phyloP scores from a whole-genome alignment of 1,140 invertebrate species.

The Octopus bimaculoides region DNA sequence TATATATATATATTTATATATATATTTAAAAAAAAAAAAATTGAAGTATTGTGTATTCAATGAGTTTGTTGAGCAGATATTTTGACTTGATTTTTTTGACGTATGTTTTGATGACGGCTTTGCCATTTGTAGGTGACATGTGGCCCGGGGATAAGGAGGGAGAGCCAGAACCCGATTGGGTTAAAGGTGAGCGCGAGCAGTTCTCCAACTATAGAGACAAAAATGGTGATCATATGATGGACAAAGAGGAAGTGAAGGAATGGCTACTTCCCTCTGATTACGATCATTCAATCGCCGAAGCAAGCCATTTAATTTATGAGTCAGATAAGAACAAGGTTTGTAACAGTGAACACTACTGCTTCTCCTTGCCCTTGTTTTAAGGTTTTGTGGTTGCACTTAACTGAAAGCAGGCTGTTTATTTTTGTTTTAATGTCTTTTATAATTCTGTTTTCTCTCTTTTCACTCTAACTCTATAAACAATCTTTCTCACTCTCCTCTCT shows the following conservation, averaged over 20 bases:
- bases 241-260: conserved; percentile 77
- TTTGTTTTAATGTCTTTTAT: no score
- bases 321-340: conserved; percentile 78
- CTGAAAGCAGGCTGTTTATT: no score
- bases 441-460: no score
- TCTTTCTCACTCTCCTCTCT: no score
- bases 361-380: no score
- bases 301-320: conserved; percentile 92
- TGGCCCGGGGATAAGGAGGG: conserved; percentile 43
- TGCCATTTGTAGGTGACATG: conserved; percentile 48
- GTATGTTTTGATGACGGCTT: conserved; percentile 12
- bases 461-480: no score
- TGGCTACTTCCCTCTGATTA: conserved; percentile 97
- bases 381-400: no score
- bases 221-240: conserved; percentile 86
- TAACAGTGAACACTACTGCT: conserved; percentile 50
- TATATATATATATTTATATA: no score
- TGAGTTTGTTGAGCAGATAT: conserved; percentile 69
- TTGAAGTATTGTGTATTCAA: no score
- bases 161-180: conserved; percentile 91
- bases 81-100: conserved; percentile 48
- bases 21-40: no score
- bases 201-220: conserved; percentile 75
- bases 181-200: conserved; percentile 89
- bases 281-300: conserved; percentile 95